Base-by-base conservation (phyloP, 2,797 vertebrate genomes). In the Botia kubotai region DNA sequence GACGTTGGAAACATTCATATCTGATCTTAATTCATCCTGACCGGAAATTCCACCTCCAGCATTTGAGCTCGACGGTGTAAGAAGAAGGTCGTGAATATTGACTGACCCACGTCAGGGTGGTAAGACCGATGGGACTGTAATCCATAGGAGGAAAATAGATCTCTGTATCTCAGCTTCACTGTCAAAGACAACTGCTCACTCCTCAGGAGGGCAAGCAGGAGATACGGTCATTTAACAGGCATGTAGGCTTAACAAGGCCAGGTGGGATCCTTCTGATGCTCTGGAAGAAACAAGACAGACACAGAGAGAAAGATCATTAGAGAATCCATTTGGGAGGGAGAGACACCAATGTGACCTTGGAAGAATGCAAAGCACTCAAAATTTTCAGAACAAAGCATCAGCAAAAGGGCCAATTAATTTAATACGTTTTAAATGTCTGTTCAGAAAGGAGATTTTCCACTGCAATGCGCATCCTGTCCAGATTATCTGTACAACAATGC, bases 1-100 rank as follows among this genome's bases (percentile, higher is more conserved):
- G 72, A 86, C 90, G 69, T 91, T 89, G 82, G 88, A 89, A 87
- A 94, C 89, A 63, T 87, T 95, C 95, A 95, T 95, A 86, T 90
- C 91, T 87, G 88, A 66, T n/a, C 78, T 73, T 60, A 53, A 66
- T 72, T 85, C 11, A 2, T 53, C 71, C 63, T 73, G 52, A 68
- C 71, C 84, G 87, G 80, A 84, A 88, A 76, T 86, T 77, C 69
- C 73, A 23, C 79, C 68, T 80, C 71, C 2, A 63, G 80, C 69
- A 72, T 79, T 17, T 65, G 50, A 50, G 23, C 19, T 72, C 53
- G 62, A 19, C 7, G 2, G 23, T 14, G 2, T 33, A 46, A 50
- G 14, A 46, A 50, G 14, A 81, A 13, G 39, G 23, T 36, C 39
- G 77, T 72, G 60, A 87, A 82, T 17, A 63, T 66, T 71, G 67